A percentile compares a stretch with the other conserved stretches of the same genome.
Conservation (phyloP, 2,113 vertebrate genomes). For the Otis tarda region DNA sequence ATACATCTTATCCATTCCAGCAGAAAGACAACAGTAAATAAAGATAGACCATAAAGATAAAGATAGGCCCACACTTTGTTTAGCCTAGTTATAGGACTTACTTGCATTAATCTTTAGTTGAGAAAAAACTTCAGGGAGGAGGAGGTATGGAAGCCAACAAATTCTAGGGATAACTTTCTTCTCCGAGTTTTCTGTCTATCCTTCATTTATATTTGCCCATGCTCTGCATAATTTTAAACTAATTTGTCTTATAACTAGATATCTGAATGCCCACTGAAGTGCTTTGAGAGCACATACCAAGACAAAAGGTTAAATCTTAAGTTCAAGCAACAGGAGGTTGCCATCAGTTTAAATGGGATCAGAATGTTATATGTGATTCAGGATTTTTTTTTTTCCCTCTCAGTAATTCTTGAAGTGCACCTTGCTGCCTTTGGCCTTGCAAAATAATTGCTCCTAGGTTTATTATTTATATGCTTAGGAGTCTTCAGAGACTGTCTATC, state of each 20-base stretch:
- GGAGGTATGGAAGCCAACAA: background rate
- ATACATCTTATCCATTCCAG: background rate
- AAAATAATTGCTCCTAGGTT: background rate
- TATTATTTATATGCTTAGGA: background rate
- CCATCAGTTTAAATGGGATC: background rate
- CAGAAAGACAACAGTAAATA: background rate
- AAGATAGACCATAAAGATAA: background rate
- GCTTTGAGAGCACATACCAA: background rate
- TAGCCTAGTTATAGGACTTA: background rate
- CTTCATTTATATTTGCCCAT: background rate
- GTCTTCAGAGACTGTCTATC: background rate
- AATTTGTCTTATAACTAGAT: background rate
- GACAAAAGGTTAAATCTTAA: background rate
- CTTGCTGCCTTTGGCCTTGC: background rate
- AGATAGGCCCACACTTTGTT: background rate
- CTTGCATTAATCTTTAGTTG: background rate
- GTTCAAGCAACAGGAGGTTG: slow-evolving; percentile 16
- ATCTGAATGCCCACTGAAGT: background rate
- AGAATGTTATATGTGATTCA: background rate
- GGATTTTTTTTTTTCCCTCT: background rate
- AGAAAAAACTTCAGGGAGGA: background rate
- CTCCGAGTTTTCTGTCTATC: background rate
- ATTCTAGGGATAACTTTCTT: background rate
- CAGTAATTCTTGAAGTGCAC: background rate
- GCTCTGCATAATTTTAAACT: background rate